Conservation (phyloP, 2,888 invertebrate genomes). For the Pasiphila rectangulata region DNA sequence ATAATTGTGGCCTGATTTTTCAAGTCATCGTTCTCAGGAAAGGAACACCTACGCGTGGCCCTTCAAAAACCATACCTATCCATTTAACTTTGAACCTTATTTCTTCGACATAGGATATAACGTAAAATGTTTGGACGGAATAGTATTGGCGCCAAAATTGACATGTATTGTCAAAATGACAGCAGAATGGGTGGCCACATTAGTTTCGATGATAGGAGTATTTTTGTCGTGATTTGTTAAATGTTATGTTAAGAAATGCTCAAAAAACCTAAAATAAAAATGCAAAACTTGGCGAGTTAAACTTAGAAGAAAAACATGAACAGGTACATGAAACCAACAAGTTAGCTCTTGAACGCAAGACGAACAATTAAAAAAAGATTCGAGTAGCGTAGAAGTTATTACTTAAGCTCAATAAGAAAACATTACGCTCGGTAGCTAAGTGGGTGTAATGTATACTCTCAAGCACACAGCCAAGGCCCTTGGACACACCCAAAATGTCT, state of each 20-base stretch:
- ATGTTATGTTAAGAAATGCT: not conserved
- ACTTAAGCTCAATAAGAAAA: conserved; percentile 39
- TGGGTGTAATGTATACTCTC: conserved; percentile 63
- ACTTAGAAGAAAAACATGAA: not conserved
- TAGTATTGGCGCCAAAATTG: conserved; percentile 70
- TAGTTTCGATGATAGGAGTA: conserved; percentile 39
- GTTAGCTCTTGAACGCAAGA: not conserved
- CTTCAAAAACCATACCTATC: conserved; percentile 14
- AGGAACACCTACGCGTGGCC: conserved; percentile 70
- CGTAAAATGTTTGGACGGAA: conserved; percentile 16
- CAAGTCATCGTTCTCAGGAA: conserved; percentile 74
- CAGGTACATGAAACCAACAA: not conserved
- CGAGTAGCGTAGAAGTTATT: conserved; percentile 26
- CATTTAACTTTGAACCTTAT: conserved; percentile 37
- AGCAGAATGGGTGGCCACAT: conserved; percentile 69
- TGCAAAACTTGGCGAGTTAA: too few species aligned
- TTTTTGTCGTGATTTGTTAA: conserved; percentile 1
- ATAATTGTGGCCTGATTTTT: conserved; percentile 64
- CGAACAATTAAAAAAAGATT: conserved; percentile 1
- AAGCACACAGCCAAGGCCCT: conserved; percentile 52
- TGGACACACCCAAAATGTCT: conserved; percentile 65
- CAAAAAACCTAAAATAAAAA: not conserved
- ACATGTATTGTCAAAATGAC: conserved; percentile 67
- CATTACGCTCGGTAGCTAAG: conserved; percentile 53
- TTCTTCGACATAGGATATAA: conserved; percentile 6